phyloP scores from a whole-genome alignment of 2,113 vertebrate genomes.

The Oreochromis aureus region DNA sequence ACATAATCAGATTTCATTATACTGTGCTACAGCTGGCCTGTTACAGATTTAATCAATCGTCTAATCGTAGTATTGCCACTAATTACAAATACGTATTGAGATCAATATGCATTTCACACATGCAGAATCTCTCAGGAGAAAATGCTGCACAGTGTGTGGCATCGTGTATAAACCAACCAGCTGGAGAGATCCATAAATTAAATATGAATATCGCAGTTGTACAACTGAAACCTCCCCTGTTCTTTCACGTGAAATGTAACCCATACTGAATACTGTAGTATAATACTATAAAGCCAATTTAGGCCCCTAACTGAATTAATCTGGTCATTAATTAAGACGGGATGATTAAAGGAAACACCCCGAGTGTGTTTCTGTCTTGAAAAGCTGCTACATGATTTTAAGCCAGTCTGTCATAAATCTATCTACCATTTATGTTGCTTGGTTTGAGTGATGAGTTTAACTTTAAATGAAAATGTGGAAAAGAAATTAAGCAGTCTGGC shows the following conservation, averaged over 20 bases:
- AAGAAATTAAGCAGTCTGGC: not conserved
- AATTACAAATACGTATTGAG: constrained; percentile 21
- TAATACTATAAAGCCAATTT: constrained; percentile 33
- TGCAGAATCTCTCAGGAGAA: not conserved
- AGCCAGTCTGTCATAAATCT: not conserved
- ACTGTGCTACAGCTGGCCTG: not conserved
- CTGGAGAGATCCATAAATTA: constrained; percentile 24
- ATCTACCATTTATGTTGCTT: not conserved
- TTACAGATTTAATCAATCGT: constrained; percentile 50
- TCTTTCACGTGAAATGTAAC: constrained; percentile 27
- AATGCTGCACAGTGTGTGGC: not conserved
- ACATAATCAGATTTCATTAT: constrained; percentile 56
- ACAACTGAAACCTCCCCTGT: constrained; percentile 4
- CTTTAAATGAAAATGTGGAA: not conserved
- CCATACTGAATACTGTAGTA: constrained; percentile 39
- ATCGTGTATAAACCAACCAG: constrained; percentile 8
- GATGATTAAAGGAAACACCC: constrained; percentile 11
- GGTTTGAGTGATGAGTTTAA: not conserved
- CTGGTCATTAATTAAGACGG: constrained; percentile 45
- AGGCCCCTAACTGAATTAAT: constrained; percentile 44
- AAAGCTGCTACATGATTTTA: not conserved
- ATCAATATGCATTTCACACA: constrained; percentile 51
- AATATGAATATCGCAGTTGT: constrained; percentile 12
- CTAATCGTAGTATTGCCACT: constrained; percentile 33
- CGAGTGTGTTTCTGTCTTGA: not conserved